Evolutionary conservation across 2,797 vertebrate genomes (phyloP), one percentile per base, ranked within the genome.

Genomic region (Phyllotis vaccarum): DNA sequence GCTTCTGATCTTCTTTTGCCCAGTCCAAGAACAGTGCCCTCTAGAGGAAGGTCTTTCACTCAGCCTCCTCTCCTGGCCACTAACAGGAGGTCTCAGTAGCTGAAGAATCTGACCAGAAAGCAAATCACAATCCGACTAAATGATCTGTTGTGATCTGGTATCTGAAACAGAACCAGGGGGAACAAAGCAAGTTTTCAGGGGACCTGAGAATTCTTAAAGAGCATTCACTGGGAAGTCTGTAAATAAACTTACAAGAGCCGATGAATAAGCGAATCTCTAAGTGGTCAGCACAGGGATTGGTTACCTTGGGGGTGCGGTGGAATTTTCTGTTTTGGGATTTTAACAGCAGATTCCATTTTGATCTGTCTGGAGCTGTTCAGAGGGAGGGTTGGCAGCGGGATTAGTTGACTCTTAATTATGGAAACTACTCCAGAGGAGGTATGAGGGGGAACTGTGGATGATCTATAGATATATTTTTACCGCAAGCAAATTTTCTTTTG

Each of bases 261-360:
- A 79, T 94, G 89, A 95, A 93, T 95, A 93, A 87, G 68, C 29
- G 11, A 54, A 24, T 37, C 68, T 86, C 58, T 56, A 52, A 90
- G 89, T 78, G 88, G 81, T 86, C 90, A 86, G 87, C 72, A 10
- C 1, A 29, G 82, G 91, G 91, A 96, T 94, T 97, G 95, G 95
- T 97, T 96, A 94, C 97, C 95, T 78, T 92, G 87, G 85, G 91
- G 93, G 95, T 49, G 83, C 89, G 91, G 87, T 96, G 96, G 97
- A 96, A 98, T 97, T 93, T 97, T 91, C 95, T 95, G 66, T 95
- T 86, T 87, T 49, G n/a, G 89, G 96, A 94, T 91, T 91, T 97
- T 86, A 96, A 76, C 93, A 96, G 94, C 93, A 88, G 94, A 93
- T 92, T 96, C 78, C 95, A 89, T 93, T 96, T 97, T 95, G 83